Evolutionary conservation across 1,140 invertebrate genomes (phyloP), one percentile per base, ranked within the genome.

Genomic region (Drosophila repleta): DNA sequence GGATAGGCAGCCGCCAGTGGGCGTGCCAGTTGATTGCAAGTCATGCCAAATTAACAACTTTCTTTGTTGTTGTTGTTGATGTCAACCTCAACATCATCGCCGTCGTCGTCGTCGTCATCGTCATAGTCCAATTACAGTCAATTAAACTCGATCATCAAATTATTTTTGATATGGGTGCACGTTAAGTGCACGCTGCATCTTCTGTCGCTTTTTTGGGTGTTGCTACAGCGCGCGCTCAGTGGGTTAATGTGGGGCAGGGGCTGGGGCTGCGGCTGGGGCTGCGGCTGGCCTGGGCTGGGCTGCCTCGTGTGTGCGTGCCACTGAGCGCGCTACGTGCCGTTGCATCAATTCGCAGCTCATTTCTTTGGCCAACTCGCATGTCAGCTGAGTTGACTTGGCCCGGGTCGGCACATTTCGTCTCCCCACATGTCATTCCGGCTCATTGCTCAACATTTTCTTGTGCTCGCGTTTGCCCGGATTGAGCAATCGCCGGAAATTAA

Each of bases 91-190:
- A n/a, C n/a, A n/a, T n/a, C n/a, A n/a, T n/a, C n/a, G n/a, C n/a
- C 2, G 29, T 10, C 8, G 29, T 1, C 8, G 29, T 29, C 8
- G 29, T 29, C 39, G 70, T 69, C 57, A 15, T 51, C 60, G 71
- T 74, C 57, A 79, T 79, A 79, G 62, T 74, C 82, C 72, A 85
- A 87, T 85, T 85, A 85, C 77, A 67, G 45, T 65, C 77, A 87
- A 85, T 85, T 85, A 78, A 83, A 83, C 80, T 65, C 65, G 52
- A 84, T 84, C 81, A 74, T 21, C 66, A 75, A 64, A 67, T 45
- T 49, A 17, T 11, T 37, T 37, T 60, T 62, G 57, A 74, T 74
- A 69, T 74, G 61, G 78, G 55, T 60, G 21, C 11, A 21, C 45
- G 11, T 13, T 18, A 63, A 39, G 24, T 37, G 48, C n/a, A n/a